Percentiles rank a stretch among this genome's conserved stretches.
Conservation (phyloP, 35 echinoderm and acorn worm species). For the Stichopus chloronotus region DNA sequence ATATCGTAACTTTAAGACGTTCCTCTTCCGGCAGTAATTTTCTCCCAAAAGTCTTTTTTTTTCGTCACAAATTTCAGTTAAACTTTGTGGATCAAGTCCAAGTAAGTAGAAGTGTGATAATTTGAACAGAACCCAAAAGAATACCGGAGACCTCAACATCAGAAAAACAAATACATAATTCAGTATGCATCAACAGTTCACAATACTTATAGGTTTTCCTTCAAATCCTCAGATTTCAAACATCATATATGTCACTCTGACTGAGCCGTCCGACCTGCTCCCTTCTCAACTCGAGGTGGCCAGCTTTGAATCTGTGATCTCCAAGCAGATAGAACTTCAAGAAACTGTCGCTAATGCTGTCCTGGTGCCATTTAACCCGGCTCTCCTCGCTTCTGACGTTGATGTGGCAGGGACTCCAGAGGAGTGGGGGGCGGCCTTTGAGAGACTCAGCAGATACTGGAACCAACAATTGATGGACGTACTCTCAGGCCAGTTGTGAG, state of each 20-base stretch:
- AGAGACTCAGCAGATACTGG: constrained; percentile 2
- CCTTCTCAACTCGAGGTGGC: not conserved
- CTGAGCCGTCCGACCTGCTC: not conserved
- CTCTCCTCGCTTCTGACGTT: not conserved
- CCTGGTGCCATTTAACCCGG: constrained; percentile 6
- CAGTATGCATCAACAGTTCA: too few species aligned
- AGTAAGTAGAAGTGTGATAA: too few species aligned
- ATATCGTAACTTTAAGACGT: too few species aligned
- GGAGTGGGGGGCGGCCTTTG: not conserved
- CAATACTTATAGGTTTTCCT: too few species aligned
- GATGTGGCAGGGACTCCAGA: constrained; percentile 8
- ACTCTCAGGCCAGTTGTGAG: constrained; percentile 26
- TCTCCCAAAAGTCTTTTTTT: too few species aligned
- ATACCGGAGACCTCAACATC: too few species aligned
- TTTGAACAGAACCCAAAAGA: too few species aligned
- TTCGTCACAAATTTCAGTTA: too few species aligned
- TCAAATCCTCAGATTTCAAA: not conserved
- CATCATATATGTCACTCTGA: not conserved
- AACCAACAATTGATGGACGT: not conserved
- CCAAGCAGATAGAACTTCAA: not conserved
- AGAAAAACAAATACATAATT: too few species aligned
- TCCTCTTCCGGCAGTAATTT: too few species aligned
- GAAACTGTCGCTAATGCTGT: not conserved
- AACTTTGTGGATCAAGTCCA: too few species aligned
- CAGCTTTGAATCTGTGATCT: not conserved